A percentile compares a stretch with the other conserved stretches of the same genome.
Conservation (phyloP, 2,888 invertebrate genomes). For the Nomada flava region DNA sequence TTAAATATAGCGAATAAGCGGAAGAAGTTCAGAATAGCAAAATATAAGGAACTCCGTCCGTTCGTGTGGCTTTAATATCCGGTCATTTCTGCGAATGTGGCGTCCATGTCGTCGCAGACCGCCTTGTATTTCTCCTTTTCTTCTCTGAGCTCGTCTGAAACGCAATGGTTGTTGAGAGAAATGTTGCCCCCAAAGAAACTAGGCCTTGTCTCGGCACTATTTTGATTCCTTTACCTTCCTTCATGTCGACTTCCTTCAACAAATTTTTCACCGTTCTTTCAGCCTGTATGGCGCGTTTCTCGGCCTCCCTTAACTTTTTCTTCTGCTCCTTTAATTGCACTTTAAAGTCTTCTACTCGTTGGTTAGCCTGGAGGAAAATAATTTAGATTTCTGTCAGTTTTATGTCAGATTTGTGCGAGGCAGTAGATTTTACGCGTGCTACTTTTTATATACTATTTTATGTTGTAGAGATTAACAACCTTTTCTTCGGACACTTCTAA, state of each 20-base stretch:
- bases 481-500: slow-evolving; percentile 83
- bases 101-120: slow-evolving; percentile 91
- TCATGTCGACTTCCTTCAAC: slow-evolving; percentile 81
- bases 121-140: slow-evolving; percentile 92
- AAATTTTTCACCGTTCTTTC: slow-evolving; percentile 81
- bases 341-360: slow-evolving; percentile 82
- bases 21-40: slow-evolving; percentile 58
- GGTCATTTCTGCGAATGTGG: slow-evolving; percentile 90
- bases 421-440: not conserved
- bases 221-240: slow-evolving; percentile 76
- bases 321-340: slow-evolving; percentile 80
- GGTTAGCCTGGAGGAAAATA: slow-evolving; percentile 78
- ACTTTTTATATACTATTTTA: not conserved
- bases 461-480: slow-evolving; percentile 63
- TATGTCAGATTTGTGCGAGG: no score
- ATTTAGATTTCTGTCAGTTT: not conserved
- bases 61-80: slow-evolving; percentile 85
- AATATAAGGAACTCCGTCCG: slow-evolving; percentile 55
- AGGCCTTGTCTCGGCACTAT: not conserved
- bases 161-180: not conserved
- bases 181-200: no score
- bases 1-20: slow-evolving; percentile 69
- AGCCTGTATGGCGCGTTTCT: slow-evolving; percentile 81
- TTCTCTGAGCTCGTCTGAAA: slow-evolving; percentile 87
- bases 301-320: slow-evolving; percentile 78